Evolutionary conservation across 2,888 invertebrate genomes (phyloP), one percentile per base, ranked within the genome.

Genomic region (Nematopogon swammerdamellus): DNA sequence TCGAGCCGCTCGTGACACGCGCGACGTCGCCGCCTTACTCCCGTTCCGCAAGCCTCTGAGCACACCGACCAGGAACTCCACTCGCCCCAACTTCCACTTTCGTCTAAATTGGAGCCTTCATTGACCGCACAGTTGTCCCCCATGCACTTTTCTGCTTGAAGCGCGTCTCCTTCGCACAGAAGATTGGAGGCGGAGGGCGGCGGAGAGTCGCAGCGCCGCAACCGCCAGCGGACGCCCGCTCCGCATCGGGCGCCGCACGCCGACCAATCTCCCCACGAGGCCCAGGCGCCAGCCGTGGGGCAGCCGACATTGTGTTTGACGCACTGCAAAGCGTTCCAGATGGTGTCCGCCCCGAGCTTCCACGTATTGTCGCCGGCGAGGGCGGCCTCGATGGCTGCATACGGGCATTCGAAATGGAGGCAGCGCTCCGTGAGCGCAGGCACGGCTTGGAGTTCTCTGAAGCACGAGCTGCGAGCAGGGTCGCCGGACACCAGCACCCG

Each of bases 321-420:
- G 53, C 82, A 82, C 51, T 70, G 74, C 20, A 82, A 60, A 0
- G 80, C 63, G 57, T 80, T 81, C 82, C 82, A 82, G 30, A 74
- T 51, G 0, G 62, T 56, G 59, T 75, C 79, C 3, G 74, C 53
- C 52, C 63, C 64, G 11, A 74, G 55, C 57, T 73, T 75, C 81
- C 71, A 80, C 14, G 67, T 72, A 53, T 69, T 75, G 49, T 69
- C 72, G 3, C 50, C 58, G 3, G 62, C 56, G 43, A 82, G 57
- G 18, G 68, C 68, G 3, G 63, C 64, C 55, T 72, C 66, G 5
- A 82, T 72, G 1, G 72, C 69, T 57, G 72, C 70, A 54, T 63
- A 80, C 3, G 68, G 65, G 47, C 82, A 82, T 55, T 74, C 72
- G 44, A 65, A 68, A 57, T 65, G 61, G 1, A 82, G 59, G 53